These are phyloP conservation scores for Manis crassicaudata DNA, from an alignment of 2,797 vertebrate genomes.

Conservation along the genomic window DNA sequence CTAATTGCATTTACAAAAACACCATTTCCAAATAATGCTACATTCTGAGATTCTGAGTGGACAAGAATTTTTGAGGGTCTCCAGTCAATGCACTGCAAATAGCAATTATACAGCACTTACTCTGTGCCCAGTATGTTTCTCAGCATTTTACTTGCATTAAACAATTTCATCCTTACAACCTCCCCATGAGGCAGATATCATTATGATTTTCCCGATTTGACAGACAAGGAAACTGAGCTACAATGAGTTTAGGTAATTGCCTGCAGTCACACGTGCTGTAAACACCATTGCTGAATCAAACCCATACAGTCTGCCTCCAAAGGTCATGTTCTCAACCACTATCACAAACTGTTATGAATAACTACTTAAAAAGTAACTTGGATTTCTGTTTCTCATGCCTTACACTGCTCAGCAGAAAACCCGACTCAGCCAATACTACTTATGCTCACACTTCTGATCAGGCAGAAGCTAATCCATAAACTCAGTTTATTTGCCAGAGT, in stretches of 20 bases:
- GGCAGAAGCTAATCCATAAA: conserved; percentile 37
- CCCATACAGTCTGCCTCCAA: background rate
- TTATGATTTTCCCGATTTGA: background rate
- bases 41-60: background rate
- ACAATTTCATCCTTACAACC: background rate
- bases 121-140: background rate
- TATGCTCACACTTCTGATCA: background rate
- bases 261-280: background rate
- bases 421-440: background rate
- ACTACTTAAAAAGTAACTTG: background rate
- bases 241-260: background rate
- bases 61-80: background rate
- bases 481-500: conserved; percentile 14
- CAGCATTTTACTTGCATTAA: background rate
- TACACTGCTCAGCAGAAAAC: conserved; percentile 4
- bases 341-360: background rate
- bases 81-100: background rate
- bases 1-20: background rate
- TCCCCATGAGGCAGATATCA: background rate
- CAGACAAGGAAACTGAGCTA: background rate
- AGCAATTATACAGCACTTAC: background rate
- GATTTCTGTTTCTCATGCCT: conserved; percentile 5
- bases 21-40: background rate
- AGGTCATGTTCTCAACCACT: background rate
- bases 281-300: background rate